Conservation (phyloP, 1,140 invertebrate species). For the Neotoxoptera formosana region DNA sequence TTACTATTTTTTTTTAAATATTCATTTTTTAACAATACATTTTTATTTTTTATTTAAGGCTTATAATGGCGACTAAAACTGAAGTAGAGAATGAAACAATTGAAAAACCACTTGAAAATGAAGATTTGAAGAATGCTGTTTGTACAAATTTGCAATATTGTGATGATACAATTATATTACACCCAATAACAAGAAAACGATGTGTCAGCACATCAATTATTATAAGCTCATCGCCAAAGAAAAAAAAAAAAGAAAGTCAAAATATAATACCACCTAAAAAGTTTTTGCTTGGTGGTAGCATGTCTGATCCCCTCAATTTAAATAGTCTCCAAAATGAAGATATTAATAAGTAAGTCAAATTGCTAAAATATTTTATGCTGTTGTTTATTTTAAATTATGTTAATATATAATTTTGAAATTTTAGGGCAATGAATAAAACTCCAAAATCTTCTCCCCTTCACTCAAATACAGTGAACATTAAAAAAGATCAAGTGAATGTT, state of each 20-base stretch:
- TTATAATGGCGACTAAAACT: constrained; percentile 35
- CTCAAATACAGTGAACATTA: constrained; percentile 40
- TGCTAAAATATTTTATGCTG: not conserved
- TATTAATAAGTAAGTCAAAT: constrained; percentile 40
- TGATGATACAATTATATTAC: not conserved
- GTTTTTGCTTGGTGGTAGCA: constrained; percentile 93
- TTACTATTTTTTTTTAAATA: too few relatives aligned
- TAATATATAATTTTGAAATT: not conserved
- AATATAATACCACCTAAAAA: constrained; percentile 86
- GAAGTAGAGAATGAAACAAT: not conserved
- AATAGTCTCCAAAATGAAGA: constrained; percentile 91
- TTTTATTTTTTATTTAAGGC: constrained; percentile 30
- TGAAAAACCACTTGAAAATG: not conserved
- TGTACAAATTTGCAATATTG: constrained; percentile 10
- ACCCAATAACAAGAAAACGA: not conserved
- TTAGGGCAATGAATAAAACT: constrained; percentile 53
- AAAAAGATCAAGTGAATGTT: constrained; percentile 53
- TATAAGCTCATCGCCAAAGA: not conserved
- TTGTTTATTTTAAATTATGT: not conserved
- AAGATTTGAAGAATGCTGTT: constrained; percentile 42
- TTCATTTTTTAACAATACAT: not conserved
- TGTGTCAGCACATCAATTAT: constrained; percentile 38
- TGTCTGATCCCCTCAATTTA: constrained; percentile 92
- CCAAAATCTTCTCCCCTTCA: constrained; percentile 49
- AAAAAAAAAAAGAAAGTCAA: constrained; percentile 62